These are phyloP conservation scores for Anseranas semipalmata DNA, from an alignment of 2,113 vertebrate species.

Conservation along the genomic window DNA sequence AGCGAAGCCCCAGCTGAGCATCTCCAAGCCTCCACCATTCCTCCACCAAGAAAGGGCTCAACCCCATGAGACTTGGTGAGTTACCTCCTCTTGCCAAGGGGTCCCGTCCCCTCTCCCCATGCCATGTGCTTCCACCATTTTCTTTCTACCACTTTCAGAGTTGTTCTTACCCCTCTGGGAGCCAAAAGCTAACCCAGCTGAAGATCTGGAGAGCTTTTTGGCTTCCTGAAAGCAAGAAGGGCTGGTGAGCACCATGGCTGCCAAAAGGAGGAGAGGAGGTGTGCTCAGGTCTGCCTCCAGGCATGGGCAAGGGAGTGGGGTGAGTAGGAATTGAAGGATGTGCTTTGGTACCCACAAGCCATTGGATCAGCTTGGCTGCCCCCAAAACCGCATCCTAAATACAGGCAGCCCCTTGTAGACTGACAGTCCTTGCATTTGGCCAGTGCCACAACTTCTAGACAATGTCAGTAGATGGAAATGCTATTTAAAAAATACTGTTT, in stretches of 20 bases:
- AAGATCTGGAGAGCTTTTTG: background rate
- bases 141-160: background rate
- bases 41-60: background rate
- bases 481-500: background rate
- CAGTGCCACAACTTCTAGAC: background rate
- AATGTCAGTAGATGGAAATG: background rate
- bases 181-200: background rate
- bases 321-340: background rate
- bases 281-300: background rate
- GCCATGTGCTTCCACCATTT: accelerated
- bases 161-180: accelerated
- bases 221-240: background rate
- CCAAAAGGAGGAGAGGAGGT: background rate
- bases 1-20: background rate
- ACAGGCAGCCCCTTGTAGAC: background rate
- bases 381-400: background rate
- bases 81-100: background rate
- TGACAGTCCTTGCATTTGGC: background rate
- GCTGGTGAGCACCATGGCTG: background rate
- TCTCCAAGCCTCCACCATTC: background rate
- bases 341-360: background rate
- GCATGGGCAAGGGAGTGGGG: too few species aligned
- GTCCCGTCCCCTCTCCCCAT: background rate
- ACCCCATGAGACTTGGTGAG: accelerated
- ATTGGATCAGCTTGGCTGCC: background rate